Evolutionary conservation across 2,888 invertebrate species (phyloP).

Genomic region (Diogma glabrata): DNA sequence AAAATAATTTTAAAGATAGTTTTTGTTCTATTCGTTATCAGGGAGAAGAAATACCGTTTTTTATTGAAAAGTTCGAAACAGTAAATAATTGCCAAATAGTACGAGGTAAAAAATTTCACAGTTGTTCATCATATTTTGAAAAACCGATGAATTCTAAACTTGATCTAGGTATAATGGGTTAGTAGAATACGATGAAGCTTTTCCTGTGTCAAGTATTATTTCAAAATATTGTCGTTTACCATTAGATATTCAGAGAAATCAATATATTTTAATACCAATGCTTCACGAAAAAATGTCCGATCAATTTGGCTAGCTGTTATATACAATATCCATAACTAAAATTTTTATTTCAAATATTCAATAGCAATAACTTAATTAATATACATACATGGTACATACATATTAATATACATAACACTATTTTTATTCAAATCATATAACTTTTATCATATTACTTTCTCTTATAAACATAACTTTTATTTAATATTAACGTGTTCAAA

Average conservation of each 20-base stretch:
- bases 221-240: constrained; percentile 5
- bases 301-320: neutral
- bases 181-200: too few species aligned
- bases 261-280: neutral
- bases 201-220: too few species aligned
- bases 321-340: too few species aligned
- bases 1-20: neutral
- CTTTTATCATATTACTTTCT: too few species aligned
- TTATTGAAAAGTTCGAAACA: neutral
- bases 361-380: too few species aligned
- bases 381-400: too few species aligned
- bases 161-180: neutral
- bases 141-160: neutral
- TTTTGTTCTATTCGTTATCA: neutral
- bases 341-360: too few species aligned
- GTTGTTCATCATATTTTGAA: neutral
- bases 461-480: too few species aligned
- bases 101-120: neutral
- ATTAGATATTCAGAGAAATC: neutral
- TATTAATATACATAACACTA: too few species aligned
- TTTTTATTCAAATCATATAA: too few species aligned
- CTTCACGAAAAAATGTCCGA: neutral
- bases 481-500: too few species aligned
- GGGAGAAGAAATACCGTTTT: neutral
- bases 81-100: neutral